Evolutionary conservation across 1,140 invertebrate species (phyloP), one percentile per base, ranked within the genome.

Genomic region (Augochlora pura): DNA sequence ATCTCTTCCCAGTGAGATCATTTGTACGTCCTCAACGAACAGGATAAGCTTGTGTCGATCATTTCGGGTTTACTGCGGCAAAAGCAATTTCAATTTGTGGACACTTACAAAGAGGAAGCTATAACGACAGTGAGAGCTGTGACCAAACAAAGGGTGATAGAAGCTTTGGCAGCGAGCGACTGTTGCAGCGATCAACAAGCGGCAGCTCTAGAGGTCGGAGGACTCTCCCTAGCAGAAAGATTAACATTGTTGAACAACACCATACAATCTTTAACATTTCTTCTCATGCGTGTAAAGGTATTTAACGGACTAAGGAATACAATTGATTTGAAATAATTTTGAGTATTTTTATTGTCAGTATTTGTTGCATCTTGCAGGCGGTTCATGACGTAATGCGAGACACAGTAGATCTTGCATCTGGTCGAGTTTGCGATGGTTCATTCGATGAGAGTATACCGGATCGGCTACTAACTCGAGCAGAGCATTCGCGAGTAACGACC

Each of bases 31-130:
- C 80, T 87, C 63, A 86, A 83, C 71, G 68, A 83, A 88, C 94
- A 97, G 94, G 98, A 99, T 89, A 96, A 97, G 92, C 93, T 98
- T 79, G 94, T 97, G 75, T 96, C 97, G 66, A 97, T 99, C 87
- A 96, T 99, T 52, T 97, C 98, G 90, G 98, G 98, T 9, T 95
- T 99, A 89, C 92, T 99, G 27, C 93, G 97, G 54, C 95, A 98
- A 88, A 96, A 97, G 87, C 96, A 97, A 91, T 97, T 97, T 90
- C 95, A 96, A 84, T 99, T 99, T 92, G 94, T 99, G 64, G 97
- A 98, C 86, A 95, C 95, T 27, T 98, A 98, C 86, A 96, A 97
- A 93, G 96, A 97, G 87, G 98, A 99, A 93, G 96, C 97, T 14
- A 96, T 97, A 77, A 97, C 97, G 60, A 96, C 98, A 25, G 95